Evolutionary conservation across 2,797 vertebrate species (phyloP).

Genomic region (Natrix natrix): DNA sequence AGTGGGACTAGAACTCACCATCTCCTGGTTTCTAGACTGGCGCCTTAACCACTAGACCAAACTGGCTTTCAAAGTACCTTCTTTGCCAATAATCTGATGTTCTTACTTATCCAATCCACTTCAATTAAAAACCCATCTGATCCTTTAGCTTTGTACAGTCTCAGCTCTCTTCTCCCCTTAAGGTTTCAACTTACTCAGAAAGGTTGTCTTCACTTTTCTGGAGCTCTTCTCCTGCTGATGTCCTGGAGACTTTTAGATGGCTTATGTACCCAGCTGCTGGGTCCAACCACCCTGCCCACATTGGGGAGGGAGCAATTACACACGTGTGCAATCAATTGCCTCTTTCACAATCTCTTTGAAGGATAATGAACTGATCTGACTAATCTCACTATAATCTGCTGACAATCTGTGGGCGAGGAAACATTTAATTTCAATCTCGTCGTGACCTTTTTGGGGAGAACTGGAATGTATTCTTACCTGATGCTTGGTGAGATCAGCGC

Average conservation of each 20-base stretch:
- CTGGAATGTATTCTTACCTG: neutral
- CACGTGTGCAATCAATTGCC: neutral
- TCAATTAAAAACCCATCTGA: neutral
- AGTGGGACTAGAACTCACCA: neutral
- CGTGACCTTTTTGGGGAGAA: neutral
- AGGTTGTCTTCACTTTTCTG: neutral
- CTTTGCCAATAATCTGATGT: neutral
- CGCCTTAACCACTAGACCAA: neutral
- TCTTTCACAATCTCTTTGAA: conserved; percentile 3
- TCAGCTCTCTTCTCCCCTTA: neutral
- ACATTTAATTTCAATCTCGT: neutral
- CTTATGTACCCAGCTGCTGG: neutral
- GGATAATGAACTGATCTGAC: neutral
- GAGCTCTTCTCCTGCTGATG: neutral
- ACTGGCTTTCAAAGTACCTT: neutral
- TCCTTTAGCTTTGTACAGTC: neutral
- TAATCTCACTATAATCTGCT: neutral
- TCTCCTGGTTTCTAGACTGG: neutral
- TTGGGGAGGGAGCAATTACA: neutral
- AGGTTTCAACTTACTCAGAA: neutral
- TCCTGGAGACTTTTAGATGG: neutral
- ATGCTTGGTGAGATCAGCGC: neutral
- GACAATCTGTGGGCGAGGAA: neutral
- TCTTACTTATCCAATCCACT: neutral
- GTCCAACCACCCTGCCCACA: neutral